phyloP scores from a whole-genome alignment of 2,797 vertebrate species.

The Tachyglossus aculeatus region DNA sequence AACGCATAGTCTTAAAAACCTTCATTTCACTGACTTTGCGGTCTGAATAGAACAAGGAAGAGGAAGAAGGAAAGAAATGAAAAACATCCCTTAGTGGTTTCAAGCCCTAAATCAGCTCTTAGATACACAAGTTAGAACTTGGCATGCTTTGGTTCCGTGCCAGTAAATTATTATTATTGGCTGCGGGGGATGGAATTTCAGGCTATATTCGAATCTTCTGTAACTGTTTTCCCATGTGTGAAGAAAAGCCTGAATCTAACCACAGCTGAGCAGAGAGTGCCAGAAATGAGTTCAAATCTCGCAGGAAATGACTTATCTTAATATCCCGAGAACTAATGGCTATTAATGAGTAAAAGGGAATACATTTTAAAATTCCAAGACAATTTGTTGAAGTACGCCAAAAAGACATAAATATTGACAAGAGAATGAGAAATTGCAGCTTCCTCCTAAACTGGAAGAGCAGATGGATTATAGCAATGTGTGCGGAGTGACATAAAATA shows the following conservation, averaged over 20 bases:
- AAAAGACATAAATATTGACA: constrained; percentile 8
- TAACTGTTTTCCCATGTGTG: constrained; percentile 55
- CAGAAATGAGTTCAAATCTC: constrained; percentile 12
- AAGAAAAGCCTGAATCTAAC: constrained; percentile 53
- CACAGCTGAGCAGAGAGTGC: background rate
- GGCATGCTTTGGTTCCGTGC: constrained; percentile 68
- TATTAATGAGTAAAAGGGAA: constrained; percentile 14
- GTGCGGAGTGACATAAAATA: constrained; percentile 9
- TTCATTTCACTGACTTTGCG: constrained; percentile 12
- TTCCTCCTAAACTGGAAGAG: constrained; percentile 29
- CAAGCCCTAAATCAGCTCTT: constrained; percentile 63
- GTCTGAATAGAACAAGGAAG: constrained; percentile 19
- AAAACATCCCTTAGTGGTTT: constrained; percentile 61
- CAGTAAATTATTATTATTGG: constrained; percentile 76
- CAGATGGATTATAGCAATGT: background rate
- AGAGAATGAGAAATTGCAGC: constrained; percentile 17
- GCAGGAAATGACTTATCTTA: constrained; percentile 6
- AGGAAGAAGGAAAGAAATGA: constrained; percentile 32
- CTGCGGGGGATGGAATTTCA: constrained; percentile 66
- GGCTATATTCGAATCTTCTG: constrained; percentile 64
- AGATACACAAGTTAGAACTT: constrained; percentile 70
- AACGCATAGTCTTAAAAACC: background rate
- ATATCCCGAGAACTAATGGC: constrained; percentile 18
- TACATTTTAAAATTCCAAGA: constrained; percentile 11
- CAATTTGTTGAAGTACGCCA: constrained; percentile 5